Evolutionary conservation across 2,888 invertebrate species (phyloP).

Genomic region (Synergus laeviventris): DNA sequence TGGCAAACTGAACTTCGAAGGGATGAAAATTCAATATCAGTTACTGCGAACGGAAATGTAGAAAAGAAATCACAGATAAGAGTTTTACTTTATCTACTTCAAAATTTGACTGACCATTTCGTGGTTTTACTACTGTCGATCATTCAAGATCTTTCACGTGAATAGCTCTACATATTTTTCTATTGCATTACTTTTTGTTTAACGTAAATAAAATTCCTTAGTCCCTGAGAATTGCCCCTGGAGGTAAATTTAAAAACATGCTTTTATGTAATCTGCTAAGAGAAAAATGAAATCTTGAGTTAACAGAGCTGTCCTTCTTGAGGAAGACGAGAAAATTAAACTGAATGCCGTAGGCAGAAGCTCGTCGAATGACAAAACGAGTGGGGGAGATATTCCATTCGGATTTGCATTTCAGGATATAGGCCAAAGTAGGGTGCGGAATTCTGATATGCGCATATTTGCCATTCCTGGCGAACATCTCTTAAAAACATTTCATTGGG

Average conservation of each 20-base stretch:
- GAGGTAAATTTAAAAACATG: background rate
- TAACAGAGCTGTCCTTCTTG: slow-evolving; percentile 29
- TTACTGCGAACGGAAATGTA: background rate
- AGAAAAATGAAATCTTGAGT: slow-evolving; percentile 1
- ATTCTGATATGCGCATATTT: slow-evolving; percentile 24
- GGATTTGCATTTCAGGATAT: slow-evolving; percentile 24
- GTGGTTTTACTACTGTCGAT: slow-evolving; percentile 4
- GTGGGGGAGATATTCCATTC: slow-evolving; percentile 8
- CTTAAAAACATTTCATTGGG: slow-evolving; percentile 11
- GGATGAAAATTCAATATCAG: background rate
- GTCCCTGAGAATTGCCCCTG: background rate
- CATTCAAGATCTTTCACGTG: slow-evolving; percentile 18
- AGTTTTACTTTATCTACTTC: slow-evolving; percentile 18
- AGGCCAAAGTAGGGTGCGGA: slow-evolving; percentile 23
- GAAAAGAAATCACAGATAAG: background rate
- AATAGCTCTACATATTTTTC: slow-evolving; percentile 1
- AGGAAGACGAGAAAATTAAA: slow-evolving; percentile 34
- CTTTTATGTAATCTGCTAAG: background rate
- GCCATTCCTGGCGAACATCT: slow-evolving; percentile 6
- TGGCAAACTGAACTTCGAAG: slow-evolving; percentile 1
- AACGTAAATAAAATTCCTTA: background rate
- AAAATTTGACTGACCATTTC: background rate
- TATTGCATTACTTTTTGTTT: background rate
- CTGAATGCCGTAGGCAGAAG: slow-evolving; percentile 35
- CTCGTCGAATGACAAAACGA: background rate